Percentiles rank a stretch among this genome's conserved stretches.
These are phyloP conservation scores for Agrypnia vestita DNA, from an alignment of 1,140 invertebrate genomes.

Conservation along the genomic window DNA sequence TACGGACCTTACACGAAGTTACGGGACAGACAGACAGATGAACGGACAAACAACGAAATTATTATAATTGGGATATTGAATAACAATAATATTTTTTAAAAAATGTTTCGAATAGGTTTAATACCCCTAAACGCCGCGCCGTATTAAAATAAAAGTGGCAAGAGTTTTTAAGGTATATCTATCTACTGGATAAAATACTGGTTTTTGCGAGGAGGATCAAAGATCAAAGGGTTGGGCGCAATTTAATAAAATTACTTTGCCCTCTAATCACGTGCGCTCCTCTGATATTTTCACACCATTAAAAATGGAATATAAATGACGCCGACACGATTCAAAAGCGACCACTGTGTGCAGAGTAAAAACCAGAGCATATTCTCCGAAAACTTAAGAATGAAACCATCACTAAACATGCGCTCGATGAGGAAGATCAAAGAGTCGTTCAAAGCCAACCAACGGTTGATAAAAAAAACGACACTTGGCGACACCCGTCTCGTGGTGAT, in stretches of 20 bases:
- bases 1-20: no score
- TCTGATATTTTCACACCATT: not conserved
- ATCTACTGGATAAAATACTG: not conserved
- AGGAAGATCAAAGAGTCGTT: slow-evolving; percentile 12
- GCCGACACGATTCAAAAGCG: no score
- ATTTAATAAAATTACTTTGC: not conserved
- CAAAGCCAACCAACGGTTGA: not conserved
- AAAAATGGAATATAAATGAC: no score
- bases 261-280: not conserved
- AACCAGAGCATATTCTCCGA: no score
- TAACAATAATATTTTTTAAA: no score
- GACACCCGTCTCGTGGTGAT: slow-evolving; percentile 38
- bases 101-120: not conserved
- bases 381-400: no score
- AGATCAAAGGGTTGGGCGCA: not conserved
- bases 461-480: not conserved
- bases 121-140: not conserved
- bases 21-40: no score
- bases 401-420: not conserved
- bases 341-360: no score
- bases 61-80: no score
- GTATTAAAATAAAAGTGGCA: not conserved
- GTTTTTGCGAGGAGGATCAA: not conserved
- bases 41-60: no score
- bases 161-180: not conserved